phyloP scores from a whole-genome alignment of 2,888 invertebrate genomes.

The Oconnorella tubifera region DNA sequence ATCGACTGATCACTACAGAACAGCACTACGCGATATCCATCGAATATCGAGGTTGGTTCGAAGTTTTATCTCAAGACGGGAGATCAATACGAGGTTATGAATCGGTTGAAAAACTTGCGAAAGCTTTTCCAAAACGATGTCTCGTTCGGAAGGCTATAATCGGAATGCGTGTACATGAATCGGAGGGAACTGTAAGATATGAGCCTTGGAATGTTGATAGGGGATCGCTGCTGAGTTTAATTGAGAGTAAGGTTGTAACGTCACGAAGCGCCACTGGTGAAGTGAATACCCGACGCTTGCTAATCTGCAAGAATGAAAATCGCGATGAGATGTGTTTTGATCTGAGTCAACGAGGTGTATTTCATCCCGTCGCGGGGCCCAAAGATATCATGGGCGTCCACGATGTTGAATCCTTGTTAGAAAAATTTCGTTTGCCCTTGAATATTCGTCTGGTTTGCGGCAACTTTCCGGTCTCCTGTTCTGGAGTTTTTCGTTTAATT shows the following conservation, averaged over 20 bases:
- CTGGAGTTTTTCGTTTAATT: constrained; percentile 14
- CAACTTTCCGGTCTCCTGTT: constrained; percentile 59
- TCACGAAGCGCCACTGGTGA: constrained; percentile 9
- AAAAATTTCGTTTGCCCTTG: constrained; percentile 79
- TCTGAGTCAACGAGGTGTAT: constrained; percentile 82
- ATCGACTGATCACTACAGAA: background rate
- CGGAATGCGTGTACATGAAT: constrained; percentile 9
- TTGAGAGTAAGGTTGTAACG: constrained; percentile 37
- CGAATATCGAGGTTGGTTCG: constrained; percentile 81
- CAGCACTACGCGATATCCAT: background rate
- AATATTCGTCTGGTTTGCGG: constrained; percentile 89
- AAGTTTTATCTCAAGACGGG: constrained; percentile 88
- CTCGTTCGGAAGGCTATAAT: constrained; percentile 65
- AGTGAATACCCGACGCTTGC: constrained; percentile 58
- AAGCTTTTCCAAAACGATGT: constrained; percentile 59
- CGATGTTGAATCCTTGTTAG: constrained; percentile 79
- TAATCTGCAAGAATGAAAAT: constrained; percentile 79
- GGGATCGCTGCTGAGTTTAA: constrained; percentile 49
- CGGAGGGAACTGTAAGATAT: background rate
- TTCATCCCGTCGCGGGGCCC: constrained; percentile 85
- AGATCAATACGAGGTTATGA: constrained; percentile 84
- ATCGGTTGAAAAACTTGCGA: constrained; percentile 76
- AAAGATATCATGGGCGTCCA: constrained; percentile 93
- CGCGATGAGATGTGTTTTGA: constrained; percentile 79
- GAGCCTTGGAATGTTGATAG: constrained; percentile 29